A percentile compares a stretch with the other conserved stretches of the same genome.
These are phyloP conservation scores for Umimayanthus chanpuru DNA, from an alignment of 92 coral and sea anemone genomes.

Conservation along the genomic window DNA sequence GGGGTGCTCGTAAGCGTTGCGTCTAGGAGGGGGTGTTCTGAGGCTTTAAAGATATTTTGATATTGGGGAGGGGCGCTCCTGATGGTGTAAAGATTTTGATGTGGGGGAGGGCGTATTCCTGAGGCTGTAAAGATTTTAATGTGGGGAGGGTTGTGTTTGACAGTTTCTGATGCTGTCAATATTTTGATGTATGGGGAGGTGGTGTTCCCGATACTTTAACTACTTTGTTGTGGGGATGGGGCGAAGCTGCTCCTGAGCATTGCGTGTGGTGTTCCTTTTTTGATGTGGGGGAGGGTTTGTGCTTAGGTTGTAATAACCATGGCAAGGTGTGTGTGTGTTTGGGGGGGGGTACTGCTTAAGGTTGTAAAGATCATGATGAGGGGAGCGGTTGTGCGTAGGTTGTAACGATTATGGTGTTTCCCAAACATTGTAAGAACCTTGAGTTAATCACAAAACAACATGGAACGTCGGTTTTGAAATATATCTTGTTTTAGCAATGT, in stretches of 20 bases:
- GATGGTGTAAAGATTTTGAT: neutral
- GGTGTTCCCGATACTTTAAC: neutral
- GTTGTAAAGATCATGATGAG: neutral
- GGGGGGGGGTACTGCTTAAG: neutral
- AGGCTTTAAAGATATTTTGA: too few relatives aligned
- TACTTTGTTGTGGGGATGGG: neutral
- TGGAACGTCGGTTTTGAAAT: too few relatives aligned
- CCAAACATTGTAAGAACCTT: neutral
- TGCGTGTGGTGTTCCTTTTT: neutral
- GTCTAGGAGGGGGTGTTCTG: too few relatives aligned
- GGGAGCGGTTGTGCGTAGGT: neutral
- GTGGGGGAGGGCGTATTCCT: neutral
- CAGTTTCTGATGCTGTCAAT: neutral
- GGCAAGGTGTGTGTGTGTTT: neutral
- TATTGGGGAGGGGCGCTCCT: too few relatives aligned
- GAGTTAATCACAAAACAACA: too few relatives aligned
- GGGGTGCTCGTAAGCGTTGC: too few relatives aligned
- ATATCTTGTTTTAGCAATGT: too few relatives aligned
- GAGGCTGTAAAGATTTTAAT: neutral
- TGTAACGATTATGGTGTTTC: neutral
- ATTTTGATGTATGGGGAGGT: neutral
- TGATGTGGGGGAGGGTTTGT: neutral
- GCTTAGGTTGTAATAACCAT: neutral
- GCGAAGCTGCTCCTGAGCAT: too few relatives aligned
- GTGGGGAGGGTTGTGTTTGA: neutral